Conservation (phyloP, 92 coral and sea anemone genomes). For the Porites divaricata region DNA sequence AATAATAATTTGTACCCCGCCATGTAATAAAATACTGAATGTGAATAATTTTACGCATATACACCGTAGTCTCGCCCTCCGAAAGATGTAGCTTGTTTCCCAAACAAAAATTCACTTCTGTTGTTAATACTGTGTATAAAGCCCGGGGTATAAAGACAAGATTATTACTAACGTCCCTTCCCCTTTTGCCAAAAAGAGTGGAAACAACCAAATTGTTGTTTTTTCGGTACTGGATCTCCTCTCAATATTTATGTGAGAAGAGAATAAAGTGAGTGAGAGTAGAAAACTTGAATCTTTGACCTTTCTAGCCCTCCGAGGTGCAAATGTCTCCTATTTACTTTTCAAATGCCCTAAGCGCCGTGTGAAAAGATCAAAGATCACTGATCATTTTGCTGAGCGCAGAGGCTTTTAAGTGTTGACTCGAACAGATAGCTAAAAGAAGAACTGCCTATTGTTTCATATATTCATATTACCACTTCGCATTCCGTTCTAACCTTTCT, state of each 20-base stretch:
- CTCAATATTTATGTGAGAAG: constrained; percentile 11
- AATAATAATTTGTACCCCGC: too few relatives aligned
- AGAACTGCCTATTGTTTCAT: not conserved
- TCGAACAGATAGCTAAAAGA: not conserved
- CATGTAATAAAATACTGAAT: too few relatives aligned
- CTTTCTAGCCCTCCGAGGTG: constrained; percentile 2
- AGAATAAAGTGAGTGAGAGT: constrained; percentile 23
- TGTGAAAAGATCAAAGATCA: not conserved
- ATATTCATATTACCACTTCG: too few relatives aligned
- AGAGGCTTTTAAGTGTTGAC: constrained; percentile 5
- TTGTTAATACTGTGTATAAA: too few relatives aligned
- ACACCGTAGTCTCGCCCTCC: too few relatives aligned
- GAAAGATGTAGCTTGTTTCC: too few relatives aligned
- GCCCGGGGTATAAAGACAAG: too few relatives aligned
- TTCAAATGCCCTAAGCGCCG: not conserved
- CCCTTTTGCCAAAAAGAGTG: not conserved
- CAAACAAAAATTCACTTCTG: too few relatives aligned
- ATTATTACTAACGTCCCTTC: too few relatives aligned
- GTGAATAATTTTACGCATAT: too few relatives aligned
- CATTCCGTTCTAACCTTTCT: too few relatives aligned
- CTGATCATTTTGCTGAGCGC: not conserved
- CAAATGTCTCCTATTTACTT: constrained; percentile 1
- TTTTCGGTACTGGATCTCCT: constrained; percentile 22
- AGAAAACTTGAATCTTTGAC: constrained; percentile 8
- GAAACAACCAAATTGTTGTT: constrained; percentile 1